Percentiles rank a stretch among this genome's conserved stretches.
Evolutionary conservation across 2,888 invertebrate species (phyloP).

Genomic region (Watsonalla binaria): DNA sequence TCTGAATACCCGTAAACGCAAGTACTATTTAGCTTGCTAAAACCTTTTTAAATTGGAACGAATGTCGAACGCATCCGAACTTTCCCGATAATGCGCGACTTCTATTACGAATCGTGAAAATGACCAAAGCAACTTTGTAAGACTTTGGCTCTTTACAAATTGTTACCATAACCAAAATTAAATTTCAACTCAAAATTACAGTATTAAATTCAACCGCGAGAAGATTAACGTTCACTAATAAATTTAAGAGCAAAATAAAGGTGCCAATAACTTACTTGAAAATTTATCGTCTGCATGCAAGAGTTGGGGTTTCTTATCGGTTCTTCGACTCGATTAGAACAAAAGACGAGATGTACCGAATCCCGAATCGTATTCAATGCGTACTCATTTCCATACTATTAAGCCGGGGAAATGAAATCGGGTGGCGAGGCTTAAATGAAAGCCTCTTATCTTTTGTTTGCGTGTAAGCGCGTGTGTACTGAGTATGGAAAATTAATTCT

Average conservation of each 20-base stretch:
- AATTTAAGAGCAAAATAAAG: conserved; percentile 4
- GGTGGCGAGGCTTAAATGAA: conserved; percentile 11
- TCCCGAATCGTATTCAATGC: conserved; percentile 35
- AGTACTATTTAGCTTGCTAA: no score
- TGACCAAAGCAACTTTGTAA: no score
- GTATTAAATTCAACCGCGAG: conserved; percentile 2
- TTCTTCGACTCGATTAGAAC: conserved; percentile 54
- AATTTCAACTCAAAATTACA: conserved; percentile 1
- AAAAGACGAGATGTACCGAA: conserved; percentile 32
- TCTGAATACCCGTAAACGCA: no score
- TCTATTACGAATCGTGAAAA: no score
- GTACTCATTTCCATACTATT: conserved; percentile 46
- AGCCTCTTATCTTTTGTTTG: conserved; percentile 13
- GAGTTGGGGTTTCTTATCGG: conserved; percentile 34
- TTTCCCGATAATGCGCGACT: no score
- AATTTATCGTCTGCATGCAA: conserved; percentile 11
- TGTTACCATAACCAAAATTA: background rate
- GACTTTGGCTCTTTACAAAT: no score
- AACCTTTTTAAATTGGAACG: no score
- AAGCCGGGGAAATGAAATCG: conserved; percentile 15
- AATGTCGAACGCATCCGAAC: no score
- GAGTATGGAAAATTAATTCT: background rate
- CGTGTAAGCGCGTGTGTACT: conserved; percentile 3
- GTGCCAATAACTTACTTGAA: background rate
- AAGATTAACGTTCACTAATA: conserved; percentile 1